Evolutionary conservation across 2,797 vertebrate genomes (phyloP), one percentile per base, ranked within the genome.

Genomic region (Mus spretus): DNA sequence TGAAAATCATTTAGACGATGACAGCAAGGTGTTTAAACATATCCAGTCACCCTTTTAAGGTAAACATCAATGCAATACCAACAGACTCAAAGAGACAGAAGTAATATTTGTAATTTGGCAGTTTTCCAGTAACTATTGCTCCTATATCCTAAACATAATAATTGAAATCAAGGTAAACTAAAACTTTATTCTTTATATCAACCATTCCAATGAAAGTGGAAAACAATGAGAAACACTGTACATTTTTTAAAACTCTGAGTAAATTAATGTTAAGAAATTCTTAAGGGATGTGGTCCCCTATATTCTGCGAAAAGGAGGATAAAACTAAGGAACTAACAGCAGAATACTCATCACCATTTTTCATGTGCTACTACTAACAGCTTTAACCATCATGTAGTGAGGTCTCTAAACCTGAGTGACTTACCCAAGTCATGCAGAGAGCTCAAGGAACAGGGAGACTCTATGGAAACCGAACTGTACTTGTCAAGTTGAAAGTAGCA

Each of bases 181-280:
- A 82, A 95, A 77, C 31, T 40, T 26, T 53, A 95, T 44, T 84
- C 40, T 74, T 95, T 57, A 90, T 91, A 84, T 55, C 59, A 92
- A 63, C 59, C 26, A 81, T 61, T 34, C 31, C 12, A 57, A 24
- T 37, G 17, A 88, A 95, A 95, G 40, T 40, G 67, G 47, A 88
- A 91, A 77, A 84, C 19, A 77, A 85, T 83, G 19, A 72, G 3
- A 89, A 34, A 26, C 5, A 85, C 72, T 65, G 0, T 63, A 61
- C 63, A n/a, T 70, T 93, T 89, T 92, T 70, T 70, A 24, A 80
- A 85, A 88, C 86, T 44, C 37, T 74, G 34, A 77, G 65, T 61
- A 84, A 89, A 44, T 87, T 22, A 86, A 28, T 80, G 22, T 65
- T 89, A 55, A 7, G 7, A 86, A 55, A n/a, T 75, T 47, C 9